Percentiles rank a stretch among this genome's conserved stretches.
phyloP scores from a whole-genome alignment of 2,888 invertebrate genomes.

The Thera obeliscata region DNA sequence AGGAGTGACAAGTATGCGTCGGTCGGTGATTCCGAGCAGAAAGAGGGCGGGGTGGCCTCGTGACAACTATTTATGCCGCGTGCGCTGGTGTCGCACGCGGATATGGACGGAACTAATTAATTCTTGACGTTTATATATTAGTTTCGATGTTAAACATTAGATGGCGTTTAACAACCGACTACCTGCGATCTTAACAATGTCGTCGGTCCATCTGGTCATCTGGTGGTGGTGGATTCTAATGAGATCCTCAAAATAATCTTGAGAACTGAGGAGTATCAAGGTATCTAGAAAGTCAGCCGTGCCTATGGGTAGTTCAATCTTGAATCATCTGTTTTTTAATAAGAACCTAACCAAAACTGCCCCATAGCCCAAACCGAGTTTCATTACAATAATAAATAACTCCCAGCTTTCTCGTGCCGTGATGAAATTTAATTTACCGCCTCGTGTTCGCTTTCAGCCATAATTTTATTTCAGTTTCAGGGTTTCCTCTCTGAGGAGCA shows the following conservation, averaged over 20 bases:
- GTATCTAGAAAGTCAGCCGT: not conserved
- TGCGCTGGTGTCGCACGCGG: too few species aligned
- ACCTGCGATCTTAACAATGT: too few species aligned
- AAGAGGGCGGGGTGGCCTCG: too few species aligned
- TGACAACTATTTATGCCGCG: too few species aligned
- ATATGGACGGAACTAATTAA: too few species aligned
- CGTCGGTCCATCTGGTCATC: too few species aligned
- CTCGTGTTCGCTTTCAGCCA: slow-evolving; percentile 33
- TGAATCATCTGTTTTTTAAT: not conserved
- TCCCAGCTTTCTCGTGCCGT: slow-evolving; percentile 7
- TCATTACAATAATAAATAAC: slow-evolving; percentile 16
- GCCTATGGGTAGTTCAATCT: not conserved
- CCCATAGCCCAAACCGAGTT: not conserved
- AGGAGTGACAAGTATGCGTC: too few species aligned
- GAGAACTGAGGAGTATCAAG: not conserved
- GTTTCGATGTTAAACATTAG: too few species aligned
- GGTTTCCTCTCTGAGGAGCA: slow-evolving; percentile 2
- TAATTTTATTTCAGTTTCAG: slow-evolving; percentile 37
- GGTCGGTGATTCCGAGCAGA: too few species aligned
- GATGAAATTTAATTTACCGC: slow-evolving; percentile 33
- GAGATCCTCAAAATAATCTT: not conserved
- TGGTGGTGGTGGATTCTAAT: too few species aligned
- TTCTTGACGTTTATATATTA: too few species aligned
- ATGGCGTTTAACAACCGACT: too few species aligned
- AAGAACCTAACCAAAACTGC: not conserved